Percentiles rank a stretch among this genome's conserved stretches.
Conservation (phyloP, 23 tunicate species). For the Clavelina lepadiformis region DNA sequence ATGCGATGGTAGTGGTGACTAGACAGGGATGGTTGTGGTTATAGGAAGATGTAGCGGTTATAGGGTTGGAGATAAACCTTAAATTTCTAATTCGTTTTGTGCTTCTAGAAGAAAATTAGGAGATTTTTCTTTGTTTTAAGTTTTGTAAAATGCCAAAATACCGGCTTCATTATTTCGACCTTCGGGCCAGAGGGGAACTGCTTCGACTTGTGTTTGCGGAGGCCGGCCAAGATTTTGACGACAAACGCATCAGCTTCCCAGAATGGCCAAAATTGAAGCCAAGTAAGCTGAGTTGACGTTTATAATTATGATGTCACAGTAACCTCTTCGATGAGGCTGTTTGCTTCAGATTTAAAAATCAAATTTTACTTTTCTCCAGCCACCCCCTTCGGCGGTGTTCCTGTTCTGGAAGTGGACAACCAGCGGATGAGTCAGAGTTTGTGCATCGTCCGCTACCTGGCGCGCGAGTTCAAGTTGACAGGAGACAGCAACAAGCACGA, state of each 20-base stretch:
- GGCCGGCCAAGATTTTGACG: conserved; percentile 15
- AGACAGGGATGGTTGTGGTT: no score
- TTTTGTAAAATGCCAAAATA: conserved; percentile 15
- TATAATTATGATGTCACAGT: no score
- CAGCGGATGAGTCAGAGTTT: conserved; percentile 15
- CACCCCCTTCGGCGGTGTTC: conserved; percentile 38
- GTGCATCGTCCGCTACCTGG: conserved; percentile 32
- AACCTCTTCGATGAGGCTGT: no score
- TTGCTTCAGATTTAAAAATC: no score
- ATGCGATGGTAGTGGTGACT: no score
- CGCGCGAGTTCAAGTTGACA: conserved; percentile 16
- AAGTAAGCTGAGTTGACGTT: no score
- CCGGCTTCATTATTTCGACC: conserved; percentile 21
- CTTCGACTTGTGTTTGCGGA: conserved; percentile 13
- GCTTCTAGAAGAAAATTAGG: no score
- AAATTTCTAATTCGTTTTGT: no score
- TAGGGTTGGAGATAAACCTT: no score
- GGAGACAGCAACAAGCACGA: not conserved
- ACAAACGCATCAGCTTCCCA: not conserved
- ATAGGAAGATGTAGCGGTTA: no score
- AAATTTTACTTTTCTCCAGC: conserved; percentile 45
- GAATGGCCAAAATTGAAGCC: conserved; percentile 13
- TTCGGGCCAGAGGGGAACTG: conserved; percentile 27
- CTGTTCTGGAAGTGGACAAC: conserved; percentile 35
- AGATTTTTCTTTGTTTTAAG: no score